These are phyloP conservation scores for Minunthozetes semirufus DNA, from an alignment of 2,888 invertebrate genomes.

Conservation along the genomic window DNA sequence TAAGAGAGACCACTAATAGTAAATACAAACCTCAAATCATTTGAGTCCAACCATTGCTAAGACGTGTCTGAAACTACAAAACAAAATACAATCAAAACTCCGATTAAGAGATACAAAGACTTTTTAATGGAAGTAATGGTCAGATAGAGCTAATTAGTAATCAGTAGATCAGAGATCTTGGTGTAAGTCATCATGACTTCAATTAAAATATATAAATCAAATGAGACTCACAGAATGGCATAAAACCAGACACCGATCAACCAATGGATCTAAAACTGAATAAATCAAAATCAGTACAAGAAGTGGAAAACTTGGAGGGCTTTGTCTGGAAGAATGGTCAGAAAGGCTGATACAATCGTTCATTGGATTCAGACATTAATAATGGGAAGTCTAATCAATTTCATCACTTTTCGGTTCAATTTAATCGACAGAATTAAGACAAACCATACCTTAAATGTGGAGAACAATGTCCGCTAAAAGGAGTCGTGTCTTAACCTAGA, in stretches of 20 bases:
- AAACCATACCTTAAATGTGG: too few species aligned
- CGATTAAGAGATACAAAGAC: neutral
- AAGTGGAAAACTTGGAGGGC: too few species aligned
- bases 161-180: constrained; percentile 29
- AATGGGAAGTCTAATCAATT: constrained; percentile 2
- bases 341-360: constrained; percentile 13
- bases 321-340: neutral
- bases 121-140: neutral
- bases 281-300: too few species aligned
- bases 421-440: neutral
- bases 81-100: neutral
- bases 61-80: neutral
- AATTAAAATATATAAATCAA: neutral
- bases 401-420: neutral
- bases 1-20: neutral
- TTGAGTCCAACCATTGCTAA: neutral
- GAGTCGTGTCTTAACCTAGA: too few species aligned
- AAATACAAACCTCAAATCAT: neutral
- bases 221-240: neutral
- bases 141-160: constrained; percentile 30
- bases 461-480: too few species aligned
- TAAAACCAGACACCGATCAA: neutral
- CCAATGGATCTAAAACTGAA: too few species aligned
- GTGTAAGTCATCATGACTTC: constrained; percentile 12
- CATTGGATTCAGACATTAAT: neutral